Evolutionary conservation across 2,888 invertebrate species (phyloP).

Genomic region (Drosophila cyrtoloma): DNA sequence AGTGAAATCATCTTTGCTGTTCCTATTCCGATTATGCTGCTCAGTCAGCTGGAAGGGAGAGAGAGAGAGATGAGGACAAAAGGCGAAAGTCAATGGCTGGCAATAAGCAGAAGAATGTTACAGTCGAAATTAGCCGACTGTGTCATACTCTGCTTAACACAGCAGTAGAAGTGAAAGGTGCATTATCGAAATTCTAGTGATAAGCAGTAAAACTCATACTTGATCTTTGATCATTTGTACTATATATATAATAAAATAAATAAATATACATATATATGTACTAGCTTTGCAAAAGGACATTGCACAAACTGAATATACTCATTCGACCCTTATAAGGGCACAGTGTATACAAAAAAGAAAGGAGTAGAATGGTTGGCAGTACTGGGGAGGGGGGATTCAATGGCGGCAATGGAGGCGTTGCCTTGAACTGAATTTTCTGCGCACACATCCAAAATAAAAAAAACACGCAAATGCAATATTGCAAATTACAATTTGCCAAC

Average conservation of each 20-base stretch:
- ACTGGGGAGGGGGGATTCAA: background rate
- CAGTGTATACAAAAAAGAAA: background rate
- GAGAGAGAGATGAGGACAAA: background rate
- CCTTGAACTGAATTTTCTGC: conserved; percentile 72
- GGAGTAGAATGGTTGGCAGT: background rate
- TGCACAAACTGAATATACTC: background rate
- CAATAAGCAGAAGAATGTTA: conserved; percentile 9
- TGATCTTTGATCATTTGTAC: background rate
- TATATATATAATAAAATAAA: background rate
- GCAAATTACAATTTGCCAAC: conserved; percentile 47
- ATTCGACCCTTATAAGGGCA: background rate
- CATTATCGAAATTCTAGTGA: background rate
- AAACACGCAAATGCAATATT: conserved; percentile 30
- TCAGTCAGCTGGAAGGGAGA: conserved; percentile 64
- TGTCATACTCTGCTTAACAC: background rate
- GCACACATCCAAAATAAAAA: conserved; percentile 24
- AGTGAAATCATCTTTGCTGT: conserved; percentile 51
- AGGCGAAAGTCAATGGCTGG: conserved; percentile 37
- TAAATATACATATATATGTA: background rate
- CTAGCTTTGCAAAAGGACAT: background rate
- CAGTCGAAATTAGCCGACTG: background rate
- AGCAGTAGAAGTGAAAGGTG: background rate
- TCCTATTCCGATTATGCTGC: conserved; percentile 41
- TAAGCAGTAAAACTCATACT: background rate
- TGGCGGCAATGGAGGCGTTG: conserved; percentile 60